Evolutionary conservation across 2,888 invertebrate species (phyloP).

Genomic region (Tinea pellionella): DNA sequence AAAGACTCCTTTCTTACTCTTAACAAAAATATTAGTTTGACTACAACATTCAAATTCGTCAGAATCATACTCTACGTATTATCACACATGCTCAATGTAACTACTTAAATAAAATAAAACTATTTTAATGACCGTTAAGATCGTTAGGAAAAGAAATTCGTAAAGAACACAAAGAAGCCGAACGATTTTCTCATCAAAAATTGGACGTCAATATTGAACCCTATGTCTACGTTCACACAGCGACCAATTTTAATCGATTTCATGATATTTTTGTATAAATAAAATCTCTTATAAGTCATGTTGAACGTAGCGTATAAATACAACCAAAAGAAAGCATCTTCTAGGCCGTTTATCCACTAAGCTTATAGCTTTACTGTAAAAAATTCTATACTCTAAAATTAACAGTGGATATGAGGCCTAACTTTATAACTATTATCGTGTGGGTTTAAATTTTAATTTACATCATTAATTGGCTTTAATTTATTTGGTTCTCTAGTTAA

Average conservation of each 20-base stretch:
- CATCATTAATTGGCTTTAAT: slow-evolving; percentile 6
- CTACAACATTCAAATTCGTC: slow-evolving; percentile 9
- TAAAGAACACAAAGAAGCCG: not conserved
- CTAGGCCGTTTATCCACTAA: not conserved
- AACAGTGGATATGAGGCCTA: not conserved
- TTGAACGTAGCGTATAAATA: not conserved
- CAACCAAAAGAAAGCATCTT: not conserved
- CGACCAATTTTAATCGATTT: no score
- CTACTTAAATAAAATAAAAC: not conserved
- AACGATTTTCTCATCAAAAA: not conserved
- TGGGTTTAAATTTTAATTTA: not conserved
- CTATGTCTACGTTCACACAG: not conserved
- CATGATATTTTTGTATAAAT: no score
- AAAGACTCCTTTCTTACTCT: not conserved
- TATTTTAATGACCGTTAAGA: not conserved
- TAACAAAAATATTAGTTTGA: not conserved
- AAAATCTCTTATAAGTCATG: no score
- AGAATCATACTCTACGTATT: not conserved
- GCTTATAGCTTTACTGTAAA: not conserved
- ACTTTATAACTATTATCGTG: not conserved
- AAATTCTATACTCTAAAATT: not conserved
- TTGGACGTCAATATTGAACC: not conserved
- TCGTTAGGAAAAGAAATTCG: not conserved
- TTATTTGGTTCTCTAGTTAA: slow-evolving; percentile 33
- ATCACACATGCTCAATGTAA: slow-evolving; percentile 1